Evolutionary conservation across 2,797 vertebrate species (phyloP).

Genomic region (Amniataba percoides): DNA sequence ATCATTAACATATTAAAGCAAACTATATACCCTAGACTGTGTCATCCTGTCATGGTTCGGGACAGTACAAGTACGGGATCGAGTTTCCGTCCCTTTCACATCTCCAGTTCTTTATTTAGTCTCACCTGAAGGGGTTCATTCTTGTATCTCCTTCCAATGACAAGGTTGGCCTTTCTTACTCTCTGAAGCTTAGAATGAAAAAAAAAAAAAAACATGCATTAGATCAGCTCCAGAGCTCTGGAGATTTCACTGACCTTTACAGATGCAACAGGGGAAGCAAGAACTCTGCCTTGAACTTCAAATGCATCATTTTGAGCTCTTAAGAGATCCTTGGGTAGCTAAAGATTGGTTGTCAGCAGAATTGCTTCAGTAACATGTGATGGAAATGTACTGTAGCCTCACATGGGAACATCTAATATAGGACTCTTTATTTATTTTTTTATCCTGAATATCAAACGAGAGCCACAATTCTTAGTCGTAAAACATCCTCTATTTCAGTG

Average conservation of each 20-base stretch:
- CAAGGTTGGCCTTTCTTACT: conserved; percentile 72
- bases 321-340: conserved; percentile 17
- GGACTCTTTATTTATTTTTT: not conserved
- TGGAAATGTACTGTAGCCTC: conserved; percentile 7
- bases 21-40: conserved; percentile 16
- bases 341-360: conserved; percentile 36
- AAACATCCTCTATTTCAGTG: not conserved
- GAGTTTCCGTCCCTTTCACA: conserved; percentile 36
- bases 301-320: conserved; percentile 54
- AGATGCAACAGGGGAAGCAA: conserved; percentile 56
- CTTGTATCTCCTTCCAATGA: conserved; percentile 56
- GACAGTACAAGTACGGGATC: conserved; percentile 14
- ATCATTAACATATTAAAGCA: not conserved
- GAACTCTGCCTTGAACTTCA: conserved; percentile 54
- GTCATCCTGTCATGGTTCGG: not conserved
- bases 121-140: conserved; percentile 67
- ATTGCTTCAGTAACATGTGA: conserved; percentile 16
- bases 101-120: conserved; percentile 56
- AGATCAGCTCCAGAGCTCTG: conserved; percentile 54
- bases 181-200: conserved; percentile 45
- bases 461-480: not conserved
- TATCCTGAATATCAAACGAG: not conserved
- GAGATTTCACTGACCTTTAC: conserved; percentile 76
- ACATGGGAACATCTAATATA: not conserved
- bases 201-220: conserved; percentile 47